A percentile compares a stretch with the other conserved stretches of the same genome.
Evolutionary conservation across 2,113 vertebrate genomes (phyloP).

Genomic region (Eubucco bourcierii): DNA sequence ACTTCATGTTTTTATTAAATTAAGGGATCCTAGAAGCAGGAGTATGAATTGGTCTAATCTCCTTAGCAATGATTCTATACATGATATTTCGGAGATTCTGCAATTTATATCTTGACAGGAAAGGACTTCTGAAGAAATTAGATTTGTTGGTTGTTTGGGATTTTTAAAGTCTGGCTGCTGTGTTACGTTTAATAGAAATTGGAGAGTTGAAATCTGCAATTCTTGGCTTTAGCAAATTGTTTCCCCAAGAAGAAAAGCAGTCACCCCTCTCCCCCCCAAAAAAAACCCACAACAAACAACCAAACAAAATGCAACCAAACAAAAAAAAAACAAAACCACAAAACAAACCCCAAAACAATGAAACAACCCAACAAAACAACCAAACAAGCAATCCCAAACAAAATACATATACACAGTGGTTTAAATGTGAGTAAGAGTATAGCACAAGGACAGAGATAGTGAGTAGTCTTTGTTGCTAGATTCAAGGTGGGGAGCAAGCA

Average conservation of each 20-base stretch:
- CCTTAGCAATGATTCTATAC: not conserved
- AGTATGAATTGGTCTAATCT: not conserved
- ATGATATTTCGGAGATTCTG: not conserved
- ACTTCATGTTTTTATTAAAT: slow-evolving; percentile 8
- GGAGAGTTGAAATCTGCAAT: not conserved
- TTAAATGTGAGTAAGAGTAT: not conserved
- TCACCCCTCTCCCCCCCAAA: not conserved
- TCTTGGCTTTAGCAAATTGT: not conserved
- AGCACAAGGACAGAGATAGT: not conserved
- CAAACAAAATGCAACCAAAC: not conserved
- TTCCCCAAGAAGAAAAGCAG: not conserved
- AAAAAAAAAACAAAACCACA: not conserved
- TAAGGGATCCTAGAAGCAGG: not conserved
- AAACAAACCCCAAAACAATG: not conserved
- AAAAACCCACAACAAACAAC: no score
- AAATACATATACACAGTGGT: not conserved
- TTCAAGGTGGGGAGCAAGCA: not conserved
- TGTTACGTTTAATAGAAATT: not conserved
- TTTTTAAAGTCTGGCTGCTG: not conserved
- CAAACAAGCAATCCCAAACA: not conserved
- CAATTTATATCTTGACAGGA: not conserved
- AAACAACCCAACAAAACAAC: no score
- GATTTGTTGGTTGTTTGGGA: not conserved
- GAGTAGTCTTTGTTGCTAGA: not conserved
- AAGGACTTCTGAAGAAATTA: not conserved